Evolutionary conservation across 2,113 vertebrate genomes (phyloP).

Genomic region (Spea bombifrons): DNA sequence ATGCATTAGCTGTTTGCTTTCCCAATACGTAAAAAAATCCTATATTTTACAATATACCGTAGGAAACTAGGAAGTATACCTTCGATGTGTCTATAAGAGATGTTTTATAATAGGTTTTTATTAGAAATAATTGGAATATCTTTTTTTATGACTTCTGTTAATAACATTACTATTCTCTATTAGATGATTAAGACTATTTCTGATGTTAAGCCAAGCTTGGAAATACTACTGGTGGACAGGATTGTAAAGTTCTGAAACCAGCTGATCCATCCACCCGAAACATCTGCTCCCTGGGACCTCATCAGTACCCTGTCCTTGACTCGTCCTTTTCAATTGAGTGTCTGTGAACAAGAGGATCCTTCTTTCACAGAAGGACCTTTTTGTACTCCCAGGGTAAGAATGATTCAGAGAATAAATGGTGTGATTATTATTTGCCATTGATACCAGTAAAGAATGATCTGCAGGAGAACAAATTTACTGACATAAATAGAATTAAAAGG

Average conservation of each 20-base stretch:
- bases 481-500: too few relatives aligned
- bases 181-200: background rate
- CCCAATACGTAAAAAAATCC: too few relatives aligned
- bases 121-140: too few relatives aligned
- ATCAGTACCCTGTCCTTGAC: slow-evolving; percentile 54
- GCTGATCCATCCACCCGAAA: slow-evolving; percentile 52
- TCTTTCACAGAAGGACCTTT: slow-evolving; percentile 58
- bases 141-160: too few relatives aligned
- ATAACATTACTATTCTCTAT: too few relatives aligned
- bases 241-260: slow-evolving; percentile 50
- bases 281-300: slow-evolving; percentile 56
- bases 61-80: too few relatives aligned
- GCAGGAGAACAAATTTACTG: too few relatives aligned
- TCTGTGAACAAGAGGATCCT: slow-evolving; percentile 60
- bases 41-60: too few relatives aligned
- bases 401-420: slow-evolving; percentile 54
- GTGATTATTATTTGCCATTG: slow-evolving; percentile 47
- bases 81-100: too few relatives aligned
- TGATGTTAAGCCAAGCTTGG: background rate
- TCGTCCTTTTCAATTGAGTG: slow-evolving; percentile 58
- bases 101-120: too few relatives aligned
- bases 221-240: background rate
- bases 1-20: too few relatives aligned
- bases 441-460: background rate
- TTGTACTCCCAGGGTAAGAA: slow-evolving; percentile 55